phyloP scores from a whole-genome alignment of 1,140 invertebrate genomes.

The Homalodisca vitripennis region DNA sequence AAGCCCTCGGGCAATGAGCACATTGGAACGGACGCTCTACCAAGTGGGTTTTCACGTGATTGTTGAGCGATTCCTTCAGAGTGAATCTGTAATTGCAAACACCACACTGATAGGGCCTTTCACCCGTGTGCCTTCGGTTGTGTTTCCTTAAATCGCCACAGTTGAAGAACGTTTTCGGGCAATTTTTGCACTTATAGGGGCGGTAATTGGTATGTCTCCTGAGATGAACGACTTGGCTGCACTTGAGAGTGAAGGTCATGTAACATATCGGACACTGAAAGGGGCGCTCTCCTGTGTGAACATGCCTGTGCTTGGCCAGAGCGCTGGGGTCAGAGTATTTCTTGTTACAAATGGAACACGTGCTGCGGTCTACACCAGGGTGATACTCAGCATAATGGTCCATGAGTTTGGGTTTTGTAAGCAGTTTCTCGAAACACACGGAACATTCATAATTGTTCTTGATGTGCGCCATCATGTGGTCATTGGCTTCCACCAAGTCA shows the following conservation, averaged over 20 bases:
- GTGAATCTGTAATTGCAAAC: conserved; percentile 47
- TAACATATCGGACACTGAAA: conserved; percentile 49
- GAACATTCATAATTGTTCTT: background rate
- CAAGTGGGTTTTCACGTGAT: conserved; percentile 60
- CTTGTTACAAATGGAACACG: conserved; percentile 9
- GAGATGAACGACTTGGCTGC: conserved; percentile 46
- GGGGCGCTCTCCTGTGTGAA: conserved; percentile 70
- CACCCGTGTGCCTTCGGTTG: conserved; percentile 48
- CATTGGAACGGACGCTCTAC: conserved; percentile 64
- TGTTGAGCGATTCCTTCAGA: conserved; percentile 51
- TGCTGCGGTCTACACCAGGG: background rate
- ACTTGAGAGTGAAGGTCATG: conserved; percentile 44
- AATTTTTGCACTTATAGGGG: conserved; percentile 56
- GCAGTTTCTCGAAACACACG: background rate
- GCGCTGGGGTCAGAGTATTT: background rate
- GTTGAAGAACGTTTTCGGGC: conserved; percentile 51
- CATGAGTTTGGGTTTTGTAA: background rate
- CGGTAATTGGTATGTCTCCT: conserved; percentile 52
- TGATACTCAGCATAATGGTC: background rate
- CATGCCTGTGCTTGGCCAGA: conserved; percentile 4
- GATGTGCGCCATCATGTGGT: background rate
- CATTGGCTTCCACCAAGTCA: background rate
- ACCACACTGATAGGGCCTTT: conserved; percentile 67
- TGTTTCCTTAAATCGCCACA: conserved; percentile 37
- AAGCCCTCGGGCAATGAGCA: conserved; percentile 56